phyloP scores from a whole-genome alignment of 2,797 vertebrate species.

The Sebastes nivosus region DNA sequence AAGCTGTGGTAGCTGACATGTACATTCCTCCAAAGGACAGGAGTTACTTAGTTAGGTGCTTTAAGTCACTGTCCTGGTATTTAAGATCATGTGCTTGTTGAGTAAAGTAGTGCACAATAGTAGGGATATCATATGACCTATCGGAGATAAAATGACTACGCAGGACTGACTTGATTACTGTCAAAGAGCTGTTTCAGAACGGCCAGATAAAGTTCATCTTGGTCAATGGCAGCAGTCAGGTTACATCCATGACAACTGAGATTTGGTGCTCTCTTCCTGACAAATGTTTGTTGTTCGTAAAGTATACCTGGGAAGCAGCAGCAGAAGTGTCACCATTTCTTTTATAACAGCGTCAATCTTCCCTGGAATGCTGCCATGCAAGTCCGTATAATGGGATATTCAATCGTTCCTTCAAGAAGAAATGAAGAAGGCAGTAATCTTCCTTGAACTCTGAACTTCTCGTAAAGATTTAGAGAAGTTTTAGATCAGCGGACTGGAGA shows the following conservation, averaged over 20 bases:
- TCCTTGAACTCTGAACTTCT: background rate
- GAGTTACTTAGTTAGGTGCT: conserved; percentile 32
- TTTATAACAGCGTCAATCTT: background rate
- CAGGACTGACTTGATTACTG: conserved; percentile 60
- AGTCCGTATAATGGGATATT: conserved; percentile 12
- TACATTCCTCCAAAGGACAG: conserved; percentile 34
- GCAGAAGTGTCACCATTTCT: background rate
- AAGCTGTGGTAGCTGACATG: conserved; percentile 19
- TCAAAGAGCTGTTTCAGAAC: conserved; percentile 41
- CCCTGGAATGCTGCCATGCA: background rate
- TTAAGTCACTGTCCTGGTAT: conserved; percentile 53
- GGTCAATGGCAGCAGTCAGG: conserved; percentile 27
- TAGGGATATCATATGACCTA: conserved; percentile 63
- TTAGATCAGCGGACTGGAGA: background rate
- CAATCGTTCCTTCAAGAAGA: background rate
- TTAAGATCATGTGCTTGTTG: conserved; percentile 52
- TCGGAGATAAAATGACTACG: conserved; percentile 64
- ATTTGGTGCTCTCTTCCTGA: background rate
- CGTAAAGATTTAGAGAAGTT: conserved; percentile 1
- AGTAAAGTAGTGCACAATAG: conserved; percentile 54
- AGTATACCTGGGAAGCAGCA: background rate
- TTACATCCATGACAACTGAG: conserved; percentile 28
- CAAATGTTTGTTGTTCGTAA: conserved; percentile 1
- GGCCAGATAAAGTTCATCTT: conserved; percentile 40
- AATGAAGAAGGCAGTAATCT: background rate